Conservation (phyloP, 53 echinoderm and acorn worm genomes). For the Actinopyga echinites region DNA sequence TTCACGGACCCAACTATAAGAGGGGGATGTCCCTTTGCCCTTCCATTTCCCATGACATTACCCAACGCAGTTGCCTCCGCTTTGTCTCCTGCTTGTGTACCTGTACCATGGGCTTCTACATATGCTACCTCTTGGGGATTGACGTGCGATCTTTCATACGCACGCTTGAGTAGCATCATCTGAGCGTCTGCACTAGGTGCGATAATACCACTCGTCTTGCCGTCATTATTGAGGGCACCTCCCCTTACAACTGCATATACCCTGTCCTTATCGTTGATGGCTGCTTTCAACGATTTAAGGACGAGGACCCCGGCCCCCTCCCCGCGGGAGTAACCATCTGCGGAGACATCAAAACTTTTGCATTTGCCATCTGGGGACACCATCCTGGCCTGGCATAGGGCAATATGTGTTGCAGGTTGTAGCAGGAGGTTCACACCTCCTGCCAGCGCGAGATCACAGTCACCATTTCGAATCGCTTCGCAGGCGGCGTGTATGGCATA, state of each 20-base stretch:
- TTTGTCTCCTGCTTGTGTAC: conserved; percentile 48
- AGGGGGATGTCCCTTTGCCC: not conserved
- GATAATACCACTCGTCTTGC: conserved; percentile 44
- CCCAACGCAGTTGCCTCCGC: conserved; percentile 54
- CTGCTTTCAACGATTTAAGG: conserved; percentile 36
- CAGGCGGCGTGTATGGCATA: conserved; percentile 49
- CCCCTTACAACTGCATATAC: conserved; percentile 51
- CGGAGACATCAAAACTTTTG: conserved; percentile 51
- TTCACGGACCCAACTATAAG: conserved; percentile 41
- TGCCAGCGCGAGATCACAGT: conserved; percentile 45
- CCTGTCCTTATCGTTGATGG: conserved; percentile 35
- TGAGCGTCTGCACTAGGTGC: conserved; percentile 48
- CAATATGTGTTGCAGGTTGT: not conserved
- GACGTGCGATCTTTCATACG: conserved; percentile 36
- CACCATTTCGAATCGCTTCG: conserved; percentile 39
- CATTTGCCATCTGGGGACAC: conserved; percentile 48
- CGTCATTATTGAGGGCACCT: conserved; percentile 57
- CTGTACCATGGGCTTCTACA: conserved; percentile 65
- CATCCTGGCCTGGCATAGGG: conserved; percentile 50
- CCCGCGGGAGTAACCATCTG: conserved; percentile 44
- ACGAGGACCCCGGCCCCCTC: conserved; percentile 49
- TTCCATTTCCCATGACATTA: conserved; percentile 33
- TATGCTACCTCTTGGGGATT: conserved; percentile 42
- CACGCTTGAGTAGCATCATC: not conserved
- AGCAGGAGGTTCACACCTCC: conserved; percentile 35